Percentiles rank a stretch among this genome's conserved stretches.
phyloP scores from a whole-genome alignment of 1,140 invertebrate genomes.

The Zelostemma sp. region DNA sequence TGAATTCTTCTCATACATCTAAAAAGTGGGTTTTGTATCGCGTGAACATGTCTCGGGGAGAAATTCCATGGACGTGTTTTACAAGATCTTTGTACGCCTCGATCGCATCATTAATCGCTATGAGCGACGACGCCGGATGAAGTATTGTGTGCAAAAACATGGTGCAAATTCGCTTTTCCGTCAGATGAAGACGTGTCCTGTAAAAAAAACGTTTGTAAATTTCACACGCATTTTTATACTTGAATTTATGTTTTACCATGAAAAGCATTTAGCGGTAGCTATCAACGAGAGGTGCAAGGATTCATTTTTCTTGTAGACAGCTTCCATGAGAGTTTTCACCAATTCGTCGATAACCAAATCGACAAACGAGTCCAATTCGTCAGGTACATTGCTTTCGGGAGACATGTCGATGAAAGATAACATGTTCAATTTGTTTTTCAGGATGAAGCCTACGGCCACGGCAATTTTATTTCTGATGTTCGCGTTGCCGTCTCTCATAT shows the following conservation, averaged over 20 bases:
- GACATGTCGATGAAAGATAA: slow-evolving; percentile 28
- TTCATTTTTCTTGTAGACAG: slow-evolving; percentile 70
- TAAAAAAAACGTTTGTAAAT: slow-evolving; percentile 68
- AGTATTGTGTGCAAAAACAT: slow-evolving; percentile 70
- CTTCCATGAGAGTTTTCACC: slow-evolving; percentile 66
- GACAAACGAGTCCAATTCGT: slow-evolving; percentile 68
- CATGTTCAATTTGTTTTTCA: slow-evolving; percentile 57
- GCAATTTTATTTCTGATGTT: slow-evolving; percentile 59
- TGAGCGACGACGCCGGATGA: slow-evolving; percentile 71
- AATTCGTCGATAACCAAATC: slow-evolving; percentile 70
- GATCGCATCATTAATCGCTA: slow-evolving; percentile 72
- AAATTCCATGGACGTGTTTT: slow-evolving; percentile 67
- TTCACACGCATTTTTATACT: neutral
- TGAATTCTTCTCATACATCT: slow-evolving; percentile 51
- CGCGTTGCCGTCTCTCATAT: slow-evolving; percentile 57
- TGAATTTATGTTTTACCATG: slow-evolving; percentile 47
- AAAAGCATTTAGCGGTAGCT: slow-evolving; percentile 71
- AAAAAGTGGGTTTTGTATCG: slow-evolving; percentile 78
- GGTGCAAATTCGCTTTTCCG: slow-evolving; percentile 54
- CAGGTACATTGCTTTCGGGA: slow-evolving; percentile 48
- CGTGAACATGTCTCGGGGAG: slow-evolving; percentile 75
- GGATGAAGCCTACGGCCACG: slow-evolving; percentile 52
- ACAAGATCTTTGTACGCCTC: slow-evolving; percentile 74
- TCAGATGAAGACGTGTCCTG: slow-evolving; percentile 75
- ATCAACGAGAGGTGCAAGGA: slow-evolving; percentile 71